Percentiles rank a stretch among this genome's conserved stretches.
Conservation (phyloP, 2,113 vertebrate genomes). For the Rynchops niger region DNA sequence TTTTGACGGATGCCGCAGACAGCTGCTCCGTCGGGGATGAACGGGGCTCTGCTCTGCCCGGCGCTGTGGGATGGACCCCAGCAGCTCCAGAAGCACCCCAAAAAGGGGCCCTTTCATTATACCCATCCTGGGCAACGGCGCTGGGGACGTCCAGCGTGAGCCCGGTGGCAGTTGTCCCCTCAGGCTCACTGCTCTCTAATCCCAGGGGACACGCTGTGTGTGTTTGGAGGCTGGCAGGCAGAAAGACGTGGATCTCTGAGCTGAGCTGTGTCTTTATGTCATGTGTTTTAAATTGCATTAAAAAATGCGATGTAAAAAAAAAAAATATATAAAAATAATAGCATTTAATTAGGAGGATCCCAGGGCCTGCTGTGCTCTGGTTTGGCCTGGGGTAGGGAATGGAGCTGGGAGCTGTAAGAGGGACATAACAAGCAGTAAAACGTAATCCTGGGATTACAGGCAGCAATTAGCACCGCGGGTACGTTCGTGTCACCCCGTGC, state of each 20-base stretch:
- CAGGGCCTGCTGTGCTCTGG: not conserved
- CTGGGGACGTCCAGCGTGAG: not conserved
- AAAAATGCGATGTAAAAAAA: not conserved
- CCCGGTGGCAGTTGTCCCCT: not conserved
- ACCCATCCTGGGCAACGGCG: not conserved
- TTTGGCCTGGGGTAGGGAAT: not conserved
- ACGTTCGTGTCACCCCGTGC: not conserved
- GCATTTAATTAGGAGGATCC: not conserved
- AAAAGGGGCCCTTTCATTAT: not conserved
- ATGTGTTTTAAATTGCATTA: not conserved
- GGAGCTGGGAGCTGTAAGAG: not conserved
- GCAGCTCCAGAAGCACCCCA: not conserved
- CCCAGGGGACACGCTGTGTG: rapidly evolving
- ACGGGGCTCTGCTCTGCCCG: not conserved
- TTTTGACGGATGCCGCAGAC: not conserved
- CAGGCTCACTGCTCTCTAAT: not conserved
- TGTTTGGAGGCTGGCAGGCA: not conserved
- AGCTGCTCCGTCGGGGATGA: not conserved
- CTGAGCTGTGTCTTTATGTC: not conserved
- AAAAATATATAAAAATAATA: too few species aligned
- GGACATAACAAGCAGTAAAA: not conserved
- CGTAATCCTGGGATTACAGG: not conserved
- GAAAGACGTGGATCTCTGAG: not conserved
- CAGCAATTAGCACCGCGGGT: not conserved
- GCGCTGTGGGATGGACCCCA: not conserved